Conservation (phyloP, 2,113 vertebrate species). For the Coptodon rendalli region DNA sequence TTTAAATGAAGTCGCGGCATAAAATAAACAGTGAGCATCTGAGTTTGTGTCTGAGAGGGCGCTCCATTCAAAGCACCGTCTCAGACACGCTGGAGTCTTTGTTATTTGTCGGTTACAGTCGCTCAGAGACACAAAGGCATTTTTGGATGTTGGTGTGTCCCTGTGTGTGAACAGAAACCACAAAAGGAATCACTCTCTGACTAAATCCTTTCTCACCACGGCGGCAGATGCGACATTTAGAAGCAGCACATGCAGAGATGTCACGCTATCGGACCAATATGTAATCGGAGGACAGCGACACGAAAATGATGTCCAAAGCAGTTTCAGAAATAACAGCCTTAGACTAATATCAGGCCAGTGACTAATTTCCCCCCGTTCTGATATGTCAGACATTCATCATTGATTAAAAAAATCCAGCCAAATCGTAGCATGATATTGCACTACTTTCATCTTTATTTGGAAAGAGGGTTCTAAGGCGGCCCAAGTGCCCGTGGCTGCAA, state of each 20-base stretch:
- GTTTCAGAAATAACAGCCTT: not conserved
- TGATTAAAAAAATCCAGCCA: constrained; percentile 2
- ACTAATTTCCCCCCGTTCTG: not conserved
- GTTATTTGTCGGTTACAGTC: not conserved
- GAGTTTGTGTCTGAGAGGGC: not conserved
- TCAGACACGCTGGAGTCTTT: not conserved
- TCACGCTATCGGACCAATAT: not conserved
- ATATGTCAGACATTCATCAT: constrained; percentile 11
- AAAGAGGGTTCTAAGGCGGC: constrained; percentile 15
- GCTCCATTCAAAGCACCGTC: not conserved
- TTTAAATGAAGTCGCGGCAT: not conserved
- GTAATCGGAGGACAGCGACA: not conserved
- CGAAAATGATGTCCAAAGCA: not conserved
- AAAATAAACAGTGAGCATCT: not conserved
- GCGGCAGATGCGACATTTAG: not conserved
- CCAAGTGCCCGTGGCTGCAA: constrained; percentile 31
- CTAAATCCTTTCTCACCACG: not conserved
- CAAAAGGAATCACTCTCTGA: not conserved
- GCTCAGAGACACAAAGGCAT: not conserved
- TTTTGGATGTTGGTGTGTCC: not conserved
- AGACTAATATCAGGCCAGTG: not conserved
- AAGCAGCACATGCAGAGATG: not conserved
- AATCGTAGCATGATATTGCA: constrained; percentile 5
- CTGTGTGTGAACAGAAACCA: not conserved
- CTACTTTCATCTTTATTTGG: constrained; percentile 39